Base-by-base conservation (phyloP, 2,888 invertebrate species). In the Polietes domitor region DNA sequence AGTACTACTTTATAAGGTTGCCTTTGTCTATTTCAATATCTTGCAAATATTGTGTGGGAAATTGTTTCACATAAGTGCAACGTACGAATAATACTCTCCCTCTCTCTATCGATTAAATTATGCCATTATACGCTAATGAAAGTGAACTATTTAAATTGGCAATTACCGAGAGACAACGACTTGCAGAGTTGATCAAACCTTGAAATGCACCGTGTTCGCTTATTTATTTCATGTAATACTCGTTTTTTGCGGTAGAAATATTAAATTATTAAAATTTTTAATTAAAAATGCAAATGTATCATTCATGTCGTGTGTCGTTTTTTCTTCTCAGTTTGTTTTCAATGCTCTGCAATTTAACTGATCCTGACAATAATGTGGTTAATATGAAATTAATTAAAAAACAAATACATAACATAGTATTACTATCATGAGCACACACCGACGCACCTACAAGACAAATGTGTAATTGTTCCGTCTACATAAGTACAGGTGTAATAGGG, bases 371-470 rank as follows among this genome's bases (percentile, higher is more conserved):
- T 58, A 58, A 58, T 58, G 58, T 58, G 58, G 58, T 58, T 15
- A 58, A 58, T 58, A 58, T 58, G 58, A 58, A 24, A 58, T 58
- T 58, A 58, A 58, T 58, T 58, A 58, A 58, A 58, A 58, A 58
- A 58, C 58, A 58, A 58, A 58, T 58, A 58, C 26, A n/a, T n/a
- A n/a, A n/a, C n/a, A n/a, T n/a, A n/a, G 19, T 58, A 26, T 47
- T 47, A 47, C 47, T 47, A 47, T 2, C 2, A 41, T 55, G 2
- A 3, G 4, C 5, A 58, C 53, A 26, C 24, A 15, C 58, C 24
- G 2, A 24, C 58, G 5, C 58, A 10, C 58, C 24, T 15, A 58
- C 24, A 58, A 0, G 24, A n/a, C n/a, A n/a, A n/a, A n/a, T n/a
- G n/a, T n/a, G n/a, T n/a, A n/a, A n/a, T n/a, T n/a, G n/a, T n/a